These are phyloP conservation scores for Bimastos eiseni DNA, from an alignment of 2,888 invertebrate genomes.

Conservation along the genomic window DNA sequence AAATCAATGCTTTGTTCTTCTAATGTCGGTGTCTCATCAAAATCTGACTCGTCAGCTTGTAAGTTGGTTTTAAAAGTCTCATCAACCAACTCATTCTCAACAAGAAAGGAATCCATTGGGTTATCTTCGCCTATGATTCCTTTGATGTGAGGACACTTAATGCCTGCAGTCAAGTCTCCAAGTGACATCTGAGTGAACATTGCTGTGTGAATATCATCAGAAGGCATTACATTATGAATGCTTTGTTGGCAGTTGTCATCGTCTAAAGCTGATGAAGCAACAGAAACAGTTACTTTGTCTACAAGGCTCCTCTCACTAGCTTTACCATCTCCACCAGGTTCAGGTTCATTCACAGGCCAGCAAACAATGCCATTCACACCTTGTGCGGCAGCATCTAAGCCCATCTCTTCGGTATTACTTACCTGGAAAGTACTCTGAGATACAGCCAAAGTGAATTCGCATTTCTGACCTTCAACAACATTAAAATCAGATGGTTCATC, in stretches of 20 bases:
- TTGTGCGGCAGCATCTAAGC: background rate
- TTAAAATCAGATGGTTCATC: background rate
- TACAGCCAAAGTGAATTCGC: background rate
- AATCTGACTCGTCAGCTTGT: background rate
- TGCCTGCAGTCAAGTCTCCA: background rate
- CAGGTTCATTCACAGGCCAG: background rate
- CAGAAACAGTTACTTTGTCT: background rate
- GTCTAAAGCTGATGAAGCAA: background rate
- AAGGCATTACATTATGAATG: background rate
- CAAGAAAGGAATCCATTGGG: constrained; percentile 15
- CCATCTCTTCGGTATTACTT: background rate
- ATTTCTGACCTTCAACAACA: background rate
- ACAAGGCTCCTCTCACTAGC: background rate
- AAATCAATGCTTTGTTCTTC: background rate
- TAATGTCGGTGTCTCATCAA: constrained; percentile 5
- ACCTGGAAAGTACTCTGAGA: background rate
- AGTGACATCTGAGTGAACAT: constrained; percentile 15
- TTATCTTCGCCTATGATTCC: constrained; percentile 18
- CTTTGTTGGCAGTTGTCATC: background rate
- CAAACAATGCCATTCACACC: background rate
- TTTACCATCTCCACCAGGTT: background rate
- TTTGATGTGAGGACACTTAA: constrained; percentile 20
- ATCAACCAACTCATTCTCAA: constrained; percentile 14
- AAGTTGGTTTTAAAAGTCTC: background rate
- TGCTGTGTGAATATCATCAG: constrained; percentile 23